A percentile compares a stretch with the other conserved stretches of the same genome.
Conservation (phyloP, 2,797 vertebrate species). For the Neoniphon sammara region DNA sequence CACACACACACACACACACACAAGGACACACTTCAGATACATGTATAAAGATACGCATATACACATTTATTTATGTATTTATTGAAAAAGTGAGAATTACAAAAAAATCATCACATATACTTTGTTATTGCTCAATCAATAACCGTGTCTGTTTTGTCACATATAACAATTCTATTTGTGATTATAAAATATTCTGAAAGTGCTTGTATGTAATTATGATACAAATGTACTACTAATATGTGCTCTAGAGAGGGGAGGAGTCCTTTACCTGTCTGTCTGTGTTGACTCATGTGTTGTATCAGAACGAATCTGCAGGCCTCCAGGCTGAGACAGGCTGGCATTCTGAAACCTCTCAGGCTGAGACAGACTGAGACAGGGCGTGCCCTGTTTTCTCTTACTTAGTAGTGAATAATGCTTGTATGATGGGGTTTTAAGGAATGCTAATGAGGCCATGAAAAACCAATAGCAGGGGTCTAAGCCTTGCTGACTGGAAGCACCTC, state of each 20-base stretch:
- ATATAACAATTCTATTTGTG: slow-evolving; percentile 12
- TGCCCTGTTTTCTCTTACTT: slow-evolving; percentile 53
- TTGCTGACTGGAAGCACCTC: slow-evolving; percentile 2
- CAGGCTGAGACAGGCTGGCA: slow-evolving; percentile 47
- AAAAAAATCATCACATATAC: neutral
- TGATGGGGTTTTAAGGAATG: slow-evolving; percentile 59
- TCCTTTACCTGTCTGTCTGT: neutral
- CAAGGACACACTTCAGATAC: slow-evolving; percentile 1
- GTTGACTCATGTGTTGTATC: slow-evolving; percentile 15
- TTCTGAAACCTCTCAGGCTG: slow-evolving; percentile 35
- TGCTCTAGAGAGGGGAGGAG: neutral
- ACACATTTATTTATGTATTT: slow-evolving; percentile 40
- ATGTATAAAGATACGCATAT: neutral
- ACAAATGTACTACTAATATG: neutral
- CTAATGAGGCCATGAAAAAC: slow-evolving; percentile 19
- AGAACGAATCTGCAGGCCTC: slow-evolving; percentile 19
- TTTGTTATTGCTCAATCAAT: neutral
- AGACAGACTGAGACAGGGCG: slow-evolving; percentile 60
- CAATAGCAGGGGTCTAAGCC: neutral
- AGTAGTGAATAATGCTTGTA: slow-evolving; percentile 62
- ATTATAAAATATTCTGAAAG: slow-evolving; percentile 3
- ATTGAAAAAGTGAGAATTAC: neutral
- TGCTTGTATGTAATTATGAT: slow-evolving; percentile 7
- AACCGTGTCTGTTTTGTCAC: slow-evolving; percentile 1
- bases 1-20: neutral